phyloP scores from a whole-genome alignment of 2,113 vertebrate genomes.

The Psammodynastes pulverulentus region DNA sequence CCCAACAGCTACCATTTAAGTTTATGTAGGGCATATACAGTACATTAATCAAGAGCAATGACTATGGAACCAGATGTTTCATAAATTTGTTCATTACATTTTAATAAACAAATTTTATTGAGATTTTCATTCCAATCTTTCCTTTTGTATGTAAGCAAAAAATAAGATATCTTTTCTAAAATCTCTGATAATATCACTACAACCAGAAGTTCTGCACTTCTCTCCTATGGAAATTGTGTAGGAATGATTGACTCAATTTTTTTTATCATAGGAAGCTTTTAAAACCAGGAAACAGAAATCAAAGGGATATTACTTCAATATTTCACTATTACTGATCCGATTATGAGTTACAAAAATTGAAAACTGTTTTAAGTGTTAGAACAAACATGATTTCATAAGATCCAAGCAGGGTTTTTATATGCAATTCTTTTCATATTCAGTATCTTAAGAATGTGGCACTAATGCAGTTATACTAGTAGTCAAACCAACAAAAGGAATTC shows the following conservation, averaged over 20 bases:
- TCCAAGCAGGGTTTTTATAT: slow-evolving; percentile 5
- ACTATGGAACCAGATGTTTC: neutral
- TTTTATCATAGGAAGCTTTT: neutral
- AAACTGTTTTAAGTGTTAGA: neutral
- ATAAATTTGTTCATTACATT: neutral
- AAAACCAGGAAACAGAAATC: neutral
- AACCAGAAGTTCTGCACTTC: neutral
- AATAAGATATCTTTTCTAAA: neutral
- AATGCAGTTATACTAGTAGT: slow-evolving; percentile 61
- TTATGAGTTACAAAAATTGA: neutral
- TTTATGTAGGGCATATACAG: neutral
- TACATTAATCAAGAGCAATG: neutral
- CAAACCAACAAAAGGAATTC: slow-evolving; percentile 72
- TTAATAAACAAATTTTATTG: neutral
- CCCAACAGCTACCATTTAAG: neutral
- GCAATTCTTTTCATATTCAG: neutral
- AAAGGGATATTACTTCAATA: neutral
- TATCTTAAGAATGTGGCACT: slow-evolving; percentile 35
- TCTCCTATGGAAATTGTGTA: neutral
- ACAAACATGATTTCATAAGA: slow-evolving; percentile 13
- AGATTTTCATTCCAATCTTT: neutral
- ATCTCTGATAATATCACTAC: neutral
- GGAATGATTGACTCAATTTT: neutral
- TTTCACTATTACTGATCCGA: neutral
- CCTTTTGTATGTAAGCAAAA: neutral